Percentiles rank a stretch among this genome's conserved stretches.
Conservation (phyloP, 2,113 vertebrate species). For the Natator depressus region DNA sequence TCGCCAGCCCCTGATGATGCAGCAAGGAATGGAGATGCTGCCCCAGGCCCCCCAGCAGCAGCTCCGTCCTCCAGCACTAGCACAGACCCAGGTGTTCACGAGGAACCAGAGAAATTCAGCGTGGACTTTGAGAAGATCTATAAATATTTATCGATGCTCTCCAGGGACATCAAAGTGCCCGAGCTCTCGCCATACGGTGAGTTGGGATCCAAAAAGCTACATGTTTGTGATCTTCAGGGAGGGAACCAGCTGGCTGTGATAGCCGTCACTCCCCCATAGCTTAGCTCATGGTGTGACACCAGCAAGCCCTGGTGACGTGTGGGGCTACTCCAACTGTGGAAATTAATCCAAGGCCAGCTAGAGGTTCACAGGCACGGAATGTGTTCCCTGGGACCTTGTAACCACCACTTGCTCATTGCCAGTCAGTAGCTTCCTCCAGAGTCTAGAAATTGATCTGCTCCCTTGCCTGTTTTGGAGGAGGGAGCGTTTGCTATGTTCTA, state of each 20-base stretch:
- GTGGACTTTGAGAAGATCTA: slow-evolving; percentile 76
- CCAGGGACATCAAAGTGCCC: slow-evolving; percentile 5
- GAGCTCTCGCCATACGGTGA: slow-evolving; percentile 68
- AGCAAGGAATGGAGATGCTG: not conserved
- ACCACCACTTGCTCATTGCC: not conserved
- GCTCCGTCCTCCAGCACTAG: not conserved
- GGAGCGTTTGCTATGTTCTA: not conserved
- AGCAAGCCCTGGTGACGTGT: not conserved
- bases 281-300: not conserved
- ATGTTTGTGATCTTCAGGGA: not conserved
- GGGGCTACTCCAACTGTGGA: not conserved
- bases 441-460: not conserved
- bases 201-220: not conserved
- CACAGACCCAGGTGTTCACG: not conserved
- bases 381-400: not conserved
- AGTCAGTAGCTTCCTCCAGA: not conserved
- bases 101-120: not conserved
- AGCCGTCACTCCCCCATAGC: not conserved
- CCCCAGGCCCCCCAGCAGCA: not conserved
- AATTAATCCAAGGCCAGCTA: not conserved
- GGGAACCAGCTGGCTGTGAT: not conserved
- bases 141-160: slow-evolving; percentile 54
- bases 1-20: not conserved
- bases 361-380: not conserved
- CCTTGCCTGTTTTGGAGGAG: not conserved